Evolutionary conservation across 1,140 invertebrate species (phyloP).

Genomic region (Laupala kohalensis): DNA sequence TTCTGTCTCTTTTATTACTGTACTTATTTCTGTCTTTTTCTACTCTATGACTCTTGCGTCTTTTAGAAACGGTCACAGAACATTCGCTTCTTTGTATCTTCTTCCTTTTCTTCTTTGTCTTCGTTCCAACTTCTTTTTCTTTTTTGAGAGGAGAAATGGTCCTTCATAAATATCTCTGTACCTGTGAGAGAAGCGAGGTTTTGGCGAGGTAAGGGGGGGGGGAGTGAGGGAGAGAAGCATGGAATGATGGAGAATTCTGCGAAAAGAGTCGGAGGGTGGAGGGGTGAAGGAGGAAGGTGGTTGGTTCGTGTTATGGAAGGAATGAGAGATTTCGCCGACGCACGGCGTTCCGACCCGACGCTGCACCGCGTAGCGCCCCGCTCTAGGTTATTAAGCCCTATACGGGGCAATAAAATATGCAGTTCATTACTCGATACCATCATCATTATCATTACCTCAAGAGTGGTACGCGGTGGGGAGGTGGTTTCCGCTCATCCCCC

Average conservation of each 20-base stretch:
- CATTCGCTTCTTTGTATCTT: not conserved
- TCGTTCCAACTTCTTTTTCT: not conserved
- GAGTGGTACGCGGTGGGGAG: not conserved
- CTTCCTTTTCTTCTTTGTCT: not conserved
- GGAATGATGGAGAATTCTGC: not conserved
- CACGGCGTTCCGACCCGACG: too few species aligned
- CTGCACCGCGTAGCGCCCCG: not conserved
- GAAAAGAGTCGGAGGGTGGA: too few species aligned
- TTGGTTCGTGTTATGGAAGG: too few species aligned
- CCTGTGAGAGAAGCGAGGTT: too few species aligned
- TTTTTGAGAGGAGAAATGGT: not conserved
- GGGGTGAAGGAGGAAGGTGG: too few species aligned
- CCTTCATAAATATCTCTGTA: not conserved
- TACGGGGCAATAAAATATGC: not conserved
- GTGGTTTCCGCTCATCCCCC: too few species aligned
- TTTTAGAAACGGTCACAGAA: too few species aligned
- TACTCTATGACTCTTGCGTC: not conserved
- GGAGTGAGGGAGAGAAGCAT: not conserved
- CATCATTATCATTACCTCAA: not conserved
- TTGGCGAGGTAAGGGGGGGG: not conserved
- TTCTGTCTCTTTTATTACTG: not conserved
- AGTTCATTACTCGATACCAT: not conserved
- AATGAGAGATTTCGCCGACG: too few species aligned
- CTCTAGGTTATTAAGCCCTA: not conserved
- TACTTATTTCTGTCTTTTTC: not conserved